Evolutionary conservation across 2,797 vertebrate species (phyloP).

Genomic region (Morelia viridis): DNA sequence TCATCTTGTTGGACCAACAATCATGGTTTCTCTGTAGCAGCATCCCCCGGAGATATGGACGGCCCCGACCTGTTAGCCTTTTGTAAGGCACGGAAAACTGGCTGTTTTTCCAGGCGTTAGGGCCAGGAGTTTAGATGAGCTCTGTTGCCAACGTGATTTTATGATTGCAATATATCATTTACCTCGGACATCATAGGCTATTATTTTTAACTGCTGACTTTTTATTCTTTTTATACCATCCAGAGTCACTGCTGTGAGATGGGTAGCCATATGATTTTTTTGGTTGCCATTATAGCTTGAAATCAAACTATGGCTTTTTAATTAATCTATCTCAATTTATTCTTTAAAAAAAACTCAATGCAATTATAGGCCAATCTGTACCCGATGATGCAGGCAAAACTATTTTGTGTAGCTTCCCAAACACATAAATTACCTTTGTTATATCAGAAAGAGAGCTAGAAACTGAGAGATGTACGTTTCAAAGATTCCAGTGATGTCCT

Average conservation of each 20-base stretch:
- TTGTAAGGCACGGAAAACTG: not conserved
- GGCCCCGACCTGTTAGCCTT: not conserved
- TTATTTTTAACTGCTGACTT: not conserved
- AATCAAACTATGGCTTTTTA: slow-evolving; percentile 35
- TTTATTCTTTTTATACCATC: not conserved
- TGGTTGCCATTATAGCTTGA: not conserved
- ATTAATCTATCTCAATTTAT: slow-evolving; percentile 31
- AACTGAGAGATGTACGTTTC: slow-evolving; percentile 43
- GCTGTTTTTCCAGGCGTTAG: not conserved
- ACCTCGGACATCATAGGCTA: not conserved
- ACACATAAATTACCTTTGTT: slow-evolving; percentile 40
- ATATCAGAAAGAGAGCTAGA: slow-evolving; percentile 39
- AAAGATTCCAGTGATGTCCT: slow-evolving; percentile 14
- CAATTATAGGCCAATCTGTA: slow-evolving; percentile 40
- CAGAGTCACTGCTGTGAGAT: no score
- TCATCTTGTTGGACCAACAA: not conserved
- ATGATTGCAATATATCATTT: not conserved
- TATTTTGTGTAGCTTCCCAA: not conserved
- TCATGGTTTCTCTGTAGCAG: not conserved
- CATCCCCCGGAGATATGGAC: not conserved
- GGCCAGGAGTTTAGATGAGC: not conserved
- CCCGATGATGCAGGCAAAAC: no score
- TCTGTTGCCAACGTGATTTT: not conserved
- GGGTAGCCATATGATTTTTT: no score
- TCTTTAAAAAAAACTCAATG: slow-evolving; percentile 15